Base-by-base conservation (phyloP, 2,888 invertebrate genomes). In the Nysson spinosus region DNA sequence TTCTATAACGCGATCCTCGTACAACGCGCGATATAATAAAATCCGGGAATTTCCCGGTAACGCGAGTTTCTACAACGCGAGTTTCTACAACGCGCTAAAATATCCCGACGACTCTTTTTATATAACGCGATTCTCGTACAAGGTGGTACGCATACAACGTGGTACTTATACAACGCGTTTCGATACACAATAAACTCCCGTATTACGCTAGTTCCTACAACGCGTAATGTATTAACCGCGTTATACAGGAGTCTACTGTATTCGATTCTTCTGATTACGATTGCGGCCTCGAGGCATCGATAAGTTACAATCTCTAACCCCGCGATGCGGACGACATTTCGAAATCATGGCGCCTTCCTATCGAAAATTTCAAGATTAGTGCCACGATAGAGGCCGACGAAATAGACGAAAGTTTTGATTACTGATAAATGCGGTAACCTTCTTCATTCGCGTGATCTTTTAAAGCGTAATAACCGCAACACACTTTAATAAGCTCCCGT, bases 361-460 rank as follows among this genome's bases (percentile, higher is more conserved):
- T 58, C 40, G 28, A 49, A 46, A n/a, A 34, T 55, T 42, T 39
- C 16, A 4, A 54, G 40, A 54, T 60, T 54, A 52, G 30, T 12
- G 1, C 39, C 11, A 7, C 24, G 39, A 52, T 37, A 44, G 6
- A 30, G 9, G 12, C 35, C 39, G 20, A 26, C 32, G n/a, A 46
- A 66, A 54, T 42, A 11, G 20, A 35, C 39, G 44, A 52, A 51
- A 37, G 50, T 49, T 19, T 1, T 6, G 34, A 37, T 43, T 5
- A 0, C 11, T 20, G 47, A 56, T 60, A 65, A 56, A 47, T n/a
- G n/a, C 44, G 22, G 50, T 50, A 51, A 47, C 39, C 51, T 47
- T 49, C 37, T 58, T 30, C 47, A 49, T 52, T 42, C 32, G 16
- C 51, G 22, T 52, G 46, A 69, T 63, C 57, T 57, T 57, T n/a